phyloP scores from a whole-genome alignment of 1,140 invertebrate genomes.

The Daktulosphaira vitifoliae region DNA sequence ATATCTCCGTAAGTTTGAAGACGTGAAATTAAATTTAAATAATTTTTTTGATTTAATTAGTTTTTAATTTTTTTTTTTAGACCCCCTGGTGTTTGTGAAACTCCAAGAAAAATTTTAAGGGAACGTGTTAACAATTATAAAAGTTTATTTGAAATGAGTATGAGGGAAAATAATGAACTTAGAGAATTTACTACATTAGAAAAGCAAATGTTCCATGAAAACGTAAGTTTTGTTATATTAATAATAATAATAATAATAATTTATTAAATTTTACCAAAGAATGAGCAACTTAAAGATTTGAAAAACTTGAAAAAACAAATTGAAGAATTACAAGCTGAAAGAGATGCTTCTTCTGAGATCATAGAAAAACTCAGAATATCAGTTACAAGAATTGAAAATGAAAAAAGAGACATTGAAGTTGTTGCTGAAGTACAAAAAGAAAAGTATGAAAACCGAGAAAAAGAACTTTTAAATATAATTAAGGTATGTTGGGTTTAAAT shows the following conservation, averaged over 20 bases:
- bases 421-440: constrained; percentile 8
- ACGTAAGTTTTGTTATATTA: not conserved
- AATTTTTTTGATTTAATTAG: too few species aligned
- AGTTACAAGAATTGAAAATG: constrained; percentile 2
- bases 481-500: not conserved
- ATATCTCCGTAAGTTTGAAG: constrained; percentile 14
- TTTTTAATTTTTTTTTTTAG: too few species aligned
- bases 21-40: too few species aligned
- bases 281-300: constrained; percentile 28
- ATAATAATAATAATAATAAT: not conserved
- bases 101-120: constrained; percentile 25
- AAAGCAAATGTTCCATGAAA: constrained; percentile 40
- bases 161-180: constrained; percentile 39
- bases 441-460: constrained; percentile 21
- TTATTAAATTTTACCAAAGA: not conserved
- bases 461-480: constrained; percentile 3
- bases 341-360: not conserved
- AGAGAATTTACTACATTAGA: constrained; percentile 42
- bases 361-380: constrained; percentile 18
- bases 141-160: constrained; percentile 9
- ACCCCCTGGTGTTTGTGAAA: not conserved
- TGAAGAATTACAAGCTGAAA: constrained; percentile 5
- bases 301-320: constrained; percentile 10
- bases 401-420: constrained; percentile 27
- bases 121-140: constrained; percentile 25